Evolutionary conservation across 2,797 vertebrate species (phyloP), one percentile per base, ranked within the genome.

Genomic region (Neosilurus mollespiculum): DNA sequence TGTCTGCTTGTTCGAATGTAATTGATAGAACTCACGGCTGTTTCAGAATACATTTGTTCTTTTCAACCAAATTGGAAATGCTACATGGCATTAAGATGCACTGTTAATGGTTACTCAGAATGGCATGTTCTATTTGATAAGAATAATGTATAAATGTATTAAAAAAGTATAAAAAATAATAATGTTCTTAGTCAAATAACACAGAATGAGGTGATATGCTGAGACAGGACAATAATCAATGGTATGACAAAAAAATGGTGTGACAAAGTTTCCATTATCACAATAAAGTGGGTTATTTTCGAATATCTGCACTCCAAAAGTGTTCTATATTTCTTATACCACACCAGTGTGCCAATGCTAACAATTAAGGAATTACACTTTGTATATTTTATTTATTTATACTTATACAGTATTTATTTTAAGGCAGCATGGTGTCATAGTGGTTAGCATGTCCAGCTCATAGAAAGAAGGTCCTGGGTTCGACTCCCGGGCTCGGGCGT

Each of bases 11-110:
- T 80, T 72, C 70, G 61, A 51, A 65, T 67, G n/a, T 82, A 79
- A 79, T 79, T 79, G 67, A 85, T 73, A 67, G 34, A 65, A 53
- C 66, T 82, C 56, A 62, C 51, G 43, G 18, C 56, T 69, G 22
- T 82, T 84, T 87, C 88, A 86, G 70, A 85, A 85, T 80, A 78
- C 79, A 87, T 88, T 87, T 78, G 82, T 88, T 87, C 71, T 85
- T 86, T 86, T 83, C 58, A 70, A 75, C 43, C 78, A 67, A 86
- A 71, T 37, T 65, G 26, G 54, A 37, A 61, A 58, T 20, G 22
- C 58, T 54, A 81, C 66, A 58, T 78, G 64, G 73, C 30, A 65
- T 77, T 59, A 77, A 65, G 20, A 75, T 54, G 54, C 80, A 82
- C 61, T 58, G 71, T n/a, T n/a, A 11, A 14, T 77, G 53, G 9